Evolutionary conservation across 2,113 vertebrate species (phyloP), one percentile per base, ranked within the genome.

Genomic region (Psittacula cyanocephala): DNA sequence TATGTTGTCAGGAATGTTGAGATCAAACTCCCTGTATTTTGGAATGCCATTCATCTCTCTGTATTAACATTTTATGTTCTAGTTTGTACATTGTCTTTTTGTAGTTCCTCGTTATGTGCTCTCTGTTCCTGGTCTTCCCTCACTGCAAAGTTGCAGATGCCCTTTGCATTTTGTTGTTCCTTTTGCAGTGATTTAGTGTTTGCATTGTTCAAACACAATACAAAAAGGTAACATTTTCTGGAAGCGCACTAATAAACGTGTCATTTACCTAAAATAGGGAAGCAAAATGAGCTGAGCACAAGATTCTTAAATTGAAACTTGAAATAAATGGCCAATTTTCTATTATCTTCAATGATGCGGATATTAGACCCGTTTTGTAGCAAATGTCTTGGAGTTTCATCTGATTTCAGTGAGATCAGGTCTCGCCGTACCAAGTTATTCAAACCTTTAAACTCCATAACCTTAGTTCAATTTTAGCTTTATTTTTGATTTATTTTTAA

Each of bases 101-200:
- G 67, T 14, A 1, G 31, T 49, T n/a, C 29, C 33, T 62, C 47
- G 41, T 44, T 8, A 2, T 3, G 35, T 10, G 52, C n/a, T 62
- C 49, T 59, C 62, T 70, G 52, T 12, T 57, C 57, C 76, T 19
- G 52, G 16, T 13, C 59, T 57, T 62, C 39, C 24, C 70, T 22
- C 3, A 4, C 60, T 2, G 1, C 15, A 9, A 2, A 2, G 0
- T 25, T 13, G 14, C n/a, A 24, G 44, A 63, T 6, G 37, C 47
- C 27, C 3, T 52, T 35, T 11, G 18, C 1, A 8, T 49, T 37
- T 47, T 22, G 4, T 16, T 37, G 7, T 19, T 69, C 57, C 31
- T 53, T 60, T 35, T 33, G 50, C 57, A 24, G 43, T 27, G 63
- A 50, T 52, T 80, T 69, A 50, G 23, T 20, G 57, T 33, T 2